Percentiles rank a stretch among this genome's conserved stretches.
Evolutionary conservation across 2,888 invertebrate genomes (phyloP).

Genomic region (Apoda limacodes): DNA sequence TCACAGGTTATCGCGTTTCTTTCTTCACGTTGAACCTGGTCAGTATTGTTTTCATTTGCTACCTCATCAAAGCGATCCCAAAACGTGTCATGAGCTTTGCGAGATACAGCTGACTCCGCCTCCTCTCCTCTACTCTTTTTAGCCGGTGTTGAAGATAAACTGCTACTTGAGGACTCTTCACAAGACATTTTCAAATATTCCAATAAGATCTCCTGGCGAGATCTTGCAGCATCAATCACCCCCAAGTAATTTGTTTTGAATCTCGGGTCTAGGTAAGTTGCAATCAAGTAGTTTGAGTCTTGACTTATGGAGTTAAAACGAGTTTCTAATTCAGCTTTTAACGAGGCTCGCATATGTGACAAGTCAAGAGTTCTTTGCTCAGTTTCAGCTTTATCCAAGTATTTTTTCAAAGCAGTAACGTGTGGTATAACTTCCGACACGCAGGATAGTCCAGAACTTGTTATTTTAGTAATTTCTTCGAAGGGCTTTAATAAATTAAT

Average conservation of each 20-base stretch:
- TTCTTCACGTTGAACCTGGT: no score
- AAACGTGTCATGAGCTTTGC: slow-evolving; percentile 18
- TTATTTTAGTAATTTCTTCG: slow-evolving; percentile 25
- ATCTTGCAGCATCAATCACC: no score
- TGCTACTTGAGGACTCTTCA: slow-evolving; percentile 5
- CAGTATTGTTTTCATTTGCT: slow-evolving; percentile 18
- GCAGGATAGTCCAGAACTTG: slow-evolving; percentile 22
- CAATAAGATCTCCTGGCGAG: slow-evolving; percentile 4
- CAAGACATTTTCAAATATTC: slow-evolving; percentile 4
- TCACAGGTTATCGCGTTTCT: no score
- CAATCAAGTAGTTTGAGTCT: slow-evolving; percentile 5
- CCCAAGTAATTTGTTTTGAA: slow-evolving; percentile 5
- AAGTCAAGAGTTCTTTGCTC: slow-evolving; percentile 10
- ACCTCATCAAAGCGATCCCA: slow-evolving; percentile 20
- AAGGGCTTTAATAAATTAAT: slow-evolving; percentile 22
- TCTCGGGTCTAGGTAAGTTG: slow-evolving; percentile 5
- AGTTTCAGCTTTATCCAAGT: slow-evolving; percentile 14
- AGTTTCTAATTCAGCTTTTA: slow-evolving; percentile 18
- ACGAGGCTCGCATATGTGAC: slow-evolving; percentile 12
- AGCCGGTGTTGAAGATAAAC: slow-evolving; percentile 12
- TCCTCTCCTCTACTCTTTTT: slow-evolving; percentile 14
- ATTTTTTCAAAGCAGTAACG: slow-evolving; percentile 13
- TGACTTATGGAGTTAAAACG: no score
- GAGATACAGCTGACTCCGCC: no score
- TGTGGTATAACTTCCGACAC: slow-evolving; percentile 22